Evolutionary conservation across 1,140 invertebrate species (phyloP).

Genomic region (Aphelenchoides avenae): DNA sequence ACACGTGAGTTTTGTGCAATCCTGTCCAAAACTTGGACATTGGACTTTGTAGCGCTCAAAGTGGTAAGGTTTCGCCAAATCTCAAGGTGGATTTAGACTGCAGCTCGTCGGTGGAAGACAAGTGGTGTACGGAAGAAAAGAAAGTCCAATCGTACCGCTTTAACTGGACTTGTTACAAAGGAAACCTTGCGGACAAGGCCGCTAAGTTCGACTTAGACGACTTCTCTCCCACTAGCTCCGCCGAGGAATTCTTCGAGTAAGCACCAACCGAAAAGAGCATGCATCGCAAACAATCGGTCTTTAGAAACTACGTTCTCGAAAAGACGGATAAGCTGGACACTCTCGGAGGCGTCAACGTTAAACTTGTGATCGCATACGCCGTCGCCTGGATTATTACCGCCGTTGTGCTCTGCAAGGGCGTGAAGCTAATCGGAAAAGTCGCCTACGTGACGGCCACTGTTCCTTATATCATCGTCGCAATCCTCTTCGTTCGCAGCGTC

Average conservation of each 20-base stretch:
- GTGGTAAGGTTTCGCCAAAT: no score
- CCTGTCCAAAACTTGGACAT: no score
- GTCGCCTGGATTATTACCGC: slow-evolving; percentile 24
- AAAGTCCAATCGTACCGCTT: no score
- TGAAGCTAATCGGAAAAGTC: slow-evolving; percentile 27
- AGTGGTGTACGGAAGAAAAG: slow-evolving; percentile 9
- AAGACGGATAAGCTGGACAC: slow-evolving; percentile 18
- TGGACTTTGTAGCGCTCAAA: no score
- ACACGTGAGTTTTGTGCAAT: no score
- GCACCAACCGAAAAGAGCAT: not conserved
- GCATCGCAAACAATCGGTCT: slow-evolving; percentile 4
- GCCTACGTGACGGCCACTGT: slow-evolving; percentile 20
- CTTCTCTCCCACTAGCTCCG: slow-evolving; percentile 9
- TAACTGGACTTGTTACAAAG: slow-evolving; percentile 23
- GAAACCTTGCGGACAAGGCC: not conserved
- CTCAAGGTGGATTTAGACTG: no score
- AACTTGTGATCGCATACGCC: slow-evolving; percentile 16
- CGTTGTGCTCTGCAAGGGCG: slow-evolving; percentile 19
- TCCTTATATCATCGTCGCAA: slow-evolving; percentile 22
- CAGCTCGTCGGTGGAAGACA: slow-evolving; percentile 14
- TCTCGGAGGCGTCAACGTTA: slow-evolving; percentile 18
- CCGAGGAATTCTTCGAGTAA: slow-evolving; percentile 35
- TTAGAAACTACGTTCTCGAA: slow-evolving; percentile 27
- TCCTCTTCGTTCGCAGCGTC: slow-evolving; percentile 21
- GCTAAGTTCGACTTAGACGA: not conserved